Base-by-base conservation (phyloP, 64 coral and sea anemone genomes). In the Platygyra sinensis region DNA sequence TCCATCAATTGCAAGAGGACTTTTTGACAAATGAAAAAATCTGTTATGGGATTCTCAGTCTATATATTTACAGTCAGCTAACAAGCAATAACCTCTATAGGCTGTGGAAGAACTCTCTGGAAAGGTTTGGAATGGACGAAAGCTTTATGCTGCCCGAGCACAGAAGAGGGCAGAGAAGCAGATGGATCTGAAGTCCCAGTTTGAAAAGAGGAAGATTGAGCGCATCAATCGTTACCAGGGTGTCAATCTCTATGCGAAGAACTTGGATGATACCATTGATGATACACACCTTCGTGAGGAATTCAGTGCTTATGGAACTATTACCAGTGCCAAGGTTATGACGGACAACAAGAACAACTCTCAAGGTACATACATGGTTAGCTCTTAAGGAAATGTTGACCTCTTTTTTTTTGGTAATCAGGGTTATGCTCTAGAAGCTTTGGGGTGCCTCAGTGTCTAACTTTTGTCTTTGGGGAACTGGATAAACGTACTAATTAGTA, bases 201-300 rank as follows among this genome's bases (percentile, higher is more conserved):
- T n/a, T 90, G 93, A 98, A 39, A 94, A 98, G 77, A 92, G 86
- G 76, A 94, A 91, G 42, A 92, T 89, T 54, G 96, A 98, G 42
- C 74, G 96, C 8, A 87, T 98, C 54, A 98, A 90, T 74, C 96
- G 90, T 19, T 98, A 93, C 80, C 96, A 98, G 42, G 96, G 96
- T 60, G 96, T 98, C 0, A 98, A 36, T 3, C 1, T 36, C 1
- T 36, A 36, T 36, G 33, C 3, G 33, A 36, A 36, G 33, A 36
- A 98, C 88, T 77, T 98, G 52, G 96, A 98, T 90, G 96, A 95
- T 61, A 82, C 93, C 28, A 93, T 98, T 59, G 96, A 98, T 88
- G 96, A 98, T 85, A 78, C 69, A 7, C 93, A 87, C 28, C 65
- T 98, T 20, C 82, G 93, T 30, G 90, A 98, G 51, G 93, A 98